Percentiles rank a stretch among this genome's conserved stretches.
phyloP scores from a whole-genome alignment of 2,888 invertebrate species.

The Drosophila histrio region DNA sequence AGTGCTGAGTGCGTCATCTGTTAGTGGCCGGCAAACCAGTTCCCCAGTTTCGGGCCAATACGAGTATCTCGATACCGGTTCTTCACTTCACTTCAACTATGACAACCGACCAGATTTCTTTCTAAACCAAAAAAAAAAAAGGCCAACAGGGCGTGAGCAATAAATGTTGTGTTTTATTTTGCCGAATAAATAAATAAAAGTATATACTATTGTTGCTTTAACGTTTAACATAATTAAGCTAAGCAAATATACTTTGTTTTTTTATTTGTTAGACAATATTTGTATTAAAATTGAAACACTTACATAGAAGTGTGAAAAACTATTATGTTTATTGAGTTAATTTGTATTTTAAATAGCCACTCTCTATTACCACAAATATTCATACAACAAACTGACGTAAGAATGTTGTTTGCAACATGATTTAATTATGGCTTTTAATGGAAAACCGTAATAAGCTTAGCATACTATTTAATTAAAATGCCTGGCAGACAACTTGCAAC shows the following conservation, averaged over 20 bases:
- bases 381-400: neutral
- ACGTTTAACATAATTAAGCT: conserved; percentile 10
- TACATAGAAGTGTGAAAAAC: neutral
- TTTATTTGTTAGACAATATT: neutral
- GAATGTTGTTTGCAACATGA: neutral
- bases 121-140: conserved; percentile 10
- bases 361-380: neutral
- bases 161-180: no score
- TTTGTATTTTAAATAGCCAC: neutral
- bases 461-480: conserved; percentile 10
- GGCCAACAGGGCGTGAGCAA: conserved; percentile 5
- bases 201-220: neutral
- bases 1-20: conserved; percentile 54
- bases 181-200: neutral
- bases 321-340: neutral
- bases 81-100: conserved; percentile 33
- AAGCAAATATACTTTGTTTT: neutral
- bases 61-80: conserved; percentile 38
- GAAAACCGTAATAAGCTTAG: neutral
- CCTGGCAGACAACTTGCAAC: neutral
- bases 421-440: neutral
- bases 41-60: conserved; percentile 34
- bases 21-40: conserved; percentile 60
- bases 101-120: conserved; percentile 41
- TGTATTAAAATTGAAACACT: neutral